Evolutionary conservation across 2,113 vertebrate genomes (phyloP).

Genomic region (Gallinago jamesoni): DNA sequence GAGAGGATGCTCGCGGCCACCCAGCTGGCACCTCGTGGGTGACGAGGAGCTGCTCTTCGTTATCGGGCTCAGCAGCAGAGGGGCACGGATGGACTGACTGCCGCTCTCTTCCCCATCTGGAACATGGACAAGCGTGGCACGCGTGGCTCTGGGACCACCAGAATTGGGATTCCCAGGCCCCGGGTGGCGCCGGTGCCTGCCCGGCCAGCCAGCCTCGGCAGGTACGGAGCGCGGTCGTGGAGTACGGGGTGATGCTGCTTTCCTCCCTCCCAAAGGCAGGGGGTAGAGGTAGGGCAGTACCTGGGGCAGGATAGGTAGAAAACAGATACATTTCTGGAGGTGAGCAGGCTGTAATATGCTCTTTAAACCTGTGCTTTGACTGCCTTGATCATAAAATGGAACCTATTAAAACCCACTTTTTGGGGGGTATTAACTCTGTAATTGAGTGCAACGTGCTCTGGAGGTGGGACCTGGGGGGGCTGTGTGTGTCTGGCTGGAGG

Average conservation of each 20-base stretch:
- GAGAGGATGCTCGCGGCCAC: background rate
- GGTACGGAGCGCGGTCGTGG: slow-evolving; percentile 32
- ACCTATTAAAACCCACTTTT: background rate
- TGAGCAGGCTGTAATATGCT: rapidly evolving
- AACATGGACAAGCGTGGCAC: slow-evolving; percentile 16
- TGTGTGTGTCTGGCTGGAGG: rapidly evolving
- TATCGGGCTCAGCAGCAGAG: background rate
- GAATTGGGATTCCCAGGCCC: background rate
- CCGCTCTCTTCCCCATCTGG: rapidly evolving
- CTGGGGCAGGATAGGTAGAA: too few species aligned
- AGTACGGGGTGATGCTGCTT: rapidly evolving
- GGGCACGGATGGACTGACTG: background rate
- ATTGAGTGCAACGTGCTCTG: background rate
- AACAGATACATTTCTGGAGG: background rate
- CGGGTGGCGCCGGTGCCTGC: background rate
- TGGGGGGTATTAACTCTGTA: background rate
- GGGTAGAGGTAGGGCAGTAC: background rate
- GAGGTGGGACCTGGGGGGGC: background rate
- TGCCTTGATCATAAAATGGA: background rate
- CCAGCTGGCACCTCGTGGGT: rapidly evolving
- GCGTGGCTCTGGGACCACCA: background rate
- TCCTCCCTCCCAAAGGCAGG: rapidly evolving
- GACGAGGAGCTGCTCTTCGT: rapidly evolving
- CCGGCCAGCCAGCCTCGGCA: background rate
- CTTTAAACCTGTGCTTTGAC: background rate